phyloP scores from a whole-genome alignment of 2,797 vertebrate genomes.

The Ptychadena robeensis region DNA sequence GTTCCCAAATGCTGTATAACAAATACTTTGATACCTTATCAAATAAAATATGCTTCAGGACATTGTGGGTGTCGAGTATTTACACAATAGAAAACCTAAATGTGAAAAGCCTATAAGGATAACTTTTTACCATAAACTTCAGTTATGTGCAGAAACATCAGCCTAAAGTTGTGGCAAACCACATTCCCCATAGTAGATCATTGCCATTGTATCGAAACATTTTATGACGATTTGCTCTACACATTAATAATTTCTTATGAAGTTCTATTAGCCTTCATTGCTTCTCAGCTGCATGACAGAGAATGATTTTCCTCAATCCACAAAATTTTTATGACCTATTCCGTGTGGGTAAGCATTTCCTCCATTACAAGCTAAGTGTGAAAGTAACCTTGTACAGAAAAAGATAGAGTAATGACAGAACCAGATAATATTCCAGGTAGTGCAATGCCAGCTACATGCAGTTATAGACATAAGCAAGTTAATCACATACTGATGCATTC shows the following conservation, averaged over 20 bases:
- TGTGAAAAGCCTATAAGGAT: background rate
- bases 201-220: background rate
- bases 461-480: constrained; percentile 45
- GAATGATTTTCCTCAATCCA: constrained; percentile 2
- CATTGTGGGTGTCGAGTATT: too few relatives aligned
- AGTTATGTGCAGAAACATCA: background rate
- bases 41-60: too few relatives aligned
- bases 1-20: too few relatives aligned
- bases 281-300: constrained; percentile 54
- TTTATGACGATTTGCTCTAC: background rate
- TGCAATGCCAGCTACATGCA: constrained; percentile 36
- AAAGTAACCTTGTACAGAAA: constrained; percentile 62
- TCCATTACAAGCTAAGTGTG: constrained; percentile 62
- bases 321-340: constrained; percentile 62
- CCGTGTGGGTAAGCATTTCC: constrained; percentile 27
- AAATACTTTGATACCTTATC: too few relatives aligned
- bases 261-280: constrained; percentile 35
- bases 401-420: constrained; percentile 60
- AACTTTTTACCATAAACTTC: background rate
- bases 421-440: constrained; percentile 29
- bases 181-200: background rate
- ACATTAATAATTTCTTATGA: background rate
- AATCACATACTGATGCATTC: constrained; percentile 26
- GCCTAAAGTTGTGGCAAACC: background rate
- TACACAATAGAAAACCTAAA: too few relatives aligned